Conservation (phyloP, 2,797 vertebrate species). For the Coregonus suidteri region DNA sequence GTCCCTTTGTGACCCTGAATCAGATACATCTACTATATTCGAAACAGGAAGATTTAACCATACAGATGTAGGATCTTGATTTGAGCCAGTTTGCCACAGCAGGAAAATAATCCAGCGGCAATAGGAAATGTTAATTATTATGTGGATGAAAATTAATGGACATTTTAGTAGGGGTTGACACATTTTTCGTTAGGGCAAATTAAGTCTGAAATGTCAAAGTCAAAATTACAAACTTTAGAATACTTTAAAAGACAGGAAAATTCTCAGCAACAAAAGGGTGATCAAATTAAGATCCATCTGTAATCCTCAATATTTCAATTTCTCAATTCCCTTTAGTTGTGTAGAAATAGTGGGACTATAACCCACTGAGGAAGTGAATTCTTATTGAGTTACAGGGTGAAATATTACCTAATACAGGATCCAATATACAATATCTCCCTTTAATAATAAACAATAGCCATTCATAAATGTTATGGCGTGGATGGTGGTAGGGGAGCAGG, state of each 20-base stretch:
- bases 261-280: no score
- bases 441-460: conserved; percentile 12
- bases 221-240: no score
- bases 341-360: not conserved
- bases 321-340: conserved; percentile 13
- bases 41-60: conserved; percentile 28
- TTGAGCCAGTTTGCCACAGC: no score
- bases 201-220: no score
- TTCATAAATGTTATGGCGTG: not conserved
- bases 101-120: no score
- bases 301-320: conserved; percentile 21
- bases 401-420: not conserved
- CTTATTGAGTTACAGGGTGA: not conserved
- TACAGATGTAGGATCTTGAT: no score
- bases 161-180: no score
- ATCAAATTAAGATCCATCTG: no score
- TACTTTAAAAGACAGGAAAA: no score
- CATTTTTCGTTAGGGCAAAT: no score
- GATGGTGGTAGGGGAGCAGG: not conserved
- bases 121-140: no score
- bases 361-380: not conserved
- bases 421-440: not conserved
- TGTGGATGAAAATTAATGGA: no score
- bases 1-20: not conserved
- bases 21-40: not conserved